These are phyloP conservation scores for Melanostoma mellinum DNA, from an alignment of 2,888 invertebrate species.

Conservation along the genomic window DNA sequence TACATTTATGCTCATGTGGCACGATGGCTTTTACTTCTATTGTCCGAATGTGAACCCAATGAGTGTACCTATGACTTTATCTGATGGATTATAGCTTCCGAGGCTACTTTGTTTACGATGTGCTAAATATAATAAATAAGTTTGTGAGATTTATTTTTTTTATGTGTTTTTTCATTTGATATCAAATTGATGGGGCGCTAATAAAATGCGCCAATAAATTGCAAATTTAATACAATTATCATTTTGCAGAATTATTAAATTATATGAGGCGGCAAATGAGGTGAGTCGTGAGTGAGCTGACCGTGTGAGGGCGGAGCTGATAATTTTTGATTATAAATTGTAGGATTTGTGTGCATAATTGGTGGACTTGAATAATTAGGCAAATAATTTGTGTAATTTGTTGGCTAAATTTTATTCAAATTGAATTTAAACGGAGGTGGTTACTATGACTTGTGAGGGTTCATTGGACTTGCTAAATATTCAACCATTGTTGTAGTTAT, in stretches of 20 bases:
- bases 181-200: slow-evolving; percentile 38
- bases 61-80: slow-evolving; percentile 32
- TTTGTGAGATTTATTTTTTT: slow-evolving; percentile 35
- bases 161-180: slow-evolving; percentile 4
- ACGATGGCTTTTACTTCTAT: slow-evolving; percentile 18
- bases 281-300: too few relatives aligned
- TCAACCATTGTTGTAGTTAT: too few relatives aligned
- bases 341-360: neutral
- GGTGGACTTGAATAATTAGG: neutral
- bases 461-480: too few relatives aligned
- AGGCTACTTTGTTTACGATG: slow-evolving; percentile 51
- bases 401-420: too few relatives aligned
- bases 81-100: slow-evolving; percentile 56
- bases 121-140: slow-evolving; percentile 56
- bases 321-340: slow-evolving; percentile 4
- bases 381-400: neutral
- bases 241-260: slow-evolving; percentile 30
- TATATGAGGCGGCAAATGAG: neutral
- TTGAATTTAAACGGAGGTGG: too few relatives aligned
- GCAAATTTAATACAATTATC: slow-evolving; percentile 42
- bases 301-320: neutral
- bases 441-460: too few relatives aligned
- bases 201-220: slow-evolving; percentile 39
- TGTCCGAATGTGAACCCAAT: neutral
- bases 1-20: too few relatives aligned